Evolutionary conservation across 2,797 vertebrate species (phyloP), one percentile per base, ranked within the genome.

Genomic region (Sus cebifrons): DNA sequence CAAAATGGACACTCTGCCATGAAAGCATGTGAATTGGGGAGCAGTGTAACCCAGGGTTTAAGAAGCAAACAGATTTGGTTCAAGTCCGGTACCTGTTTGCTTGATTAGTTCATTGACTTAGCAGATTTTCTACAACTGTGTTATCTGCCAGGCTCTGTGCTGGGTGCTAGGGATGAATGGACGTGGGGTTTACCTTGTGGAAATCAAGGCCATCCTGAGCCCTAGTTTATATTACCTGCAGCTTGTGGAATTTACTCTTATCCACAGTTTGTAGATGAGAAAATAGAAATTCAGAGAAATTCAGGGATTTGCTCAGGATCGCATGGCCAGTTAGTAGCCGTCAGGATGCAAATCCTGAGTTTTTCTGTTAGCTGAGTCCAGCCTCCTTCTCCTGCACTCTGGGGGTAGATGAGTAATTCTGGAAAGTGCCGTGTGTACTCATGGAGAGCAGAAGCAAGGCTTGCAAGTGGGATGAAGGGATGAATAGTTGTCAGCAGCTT

Each of bases 1-100:
- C 64, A 10, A 40, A 96, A 77, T 84, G 85, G 85, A 78, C 18
- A n/a, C 68, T 78, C 15, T 89, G 29, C 81, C 77, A 91, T 96
- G 56, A 87, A 92, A 87, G 54, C 27, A 4, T 27, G 12, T 79
- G n/a, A 82, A 44, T n/a, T 86, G n/a, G 74, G 49, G 49, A 85
- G 16, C 5, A 44, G 3, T 70, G 29, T 25, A 95, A 65, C 27
- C 40, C 88, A 12, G 17, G 84, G 68, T 85, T 93, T 84, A 86
- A 94, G 70, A 83, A 73, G 25, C 52, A 77, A 5, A 15, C 64
- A 49, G 71, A 86, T 32, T 14, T 18, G 56, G 32, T 83, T 92
- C 52, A 70, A 88, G 84, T 73, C 62, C 1, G n/a, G 73, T 67
- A 67, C 62, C 9, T 91, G 25, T 85, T 82, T 94, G 87, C 29